Conservation (phyloP, 2,113 vertebrate genomes). For the Sula dactylatra region DNA sequence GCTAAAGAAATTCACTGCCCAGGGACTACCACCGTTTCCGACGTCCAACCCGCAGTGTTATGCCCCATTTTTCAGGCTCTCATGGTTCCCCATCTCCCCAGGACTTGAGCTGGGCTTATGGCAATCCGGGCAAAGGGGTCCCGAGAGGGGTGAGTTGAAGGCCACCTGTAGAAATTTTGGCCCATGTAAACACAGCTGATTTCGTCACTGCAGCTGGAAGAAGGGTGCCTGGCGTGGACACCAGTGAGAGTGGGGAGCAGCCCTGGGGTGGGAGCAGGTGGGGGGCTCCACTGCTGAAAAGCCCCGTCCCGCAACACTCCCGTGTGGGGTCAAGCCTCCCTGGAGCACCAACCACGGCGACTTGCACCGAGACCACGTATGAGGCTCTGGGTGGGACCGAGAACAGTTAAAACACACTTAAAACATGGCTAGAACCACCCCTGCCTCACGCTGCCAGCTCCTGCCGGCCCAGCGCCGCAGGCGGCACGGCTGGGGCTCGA, state of each 20-base stretch:
- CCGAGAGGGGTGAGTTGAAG: neutral
- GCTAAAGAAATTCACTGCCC: neutral
- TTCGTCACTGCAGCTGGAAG: neutral
- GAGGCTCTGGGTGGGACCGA: accelerated
- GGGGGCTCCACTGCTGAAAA: neutral
- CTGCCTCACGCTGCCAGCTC: too few species aligned
- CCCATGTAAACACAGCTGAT: neutral
- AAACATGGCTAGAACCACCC: neutral
- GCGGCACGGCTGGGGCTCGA: neutral
- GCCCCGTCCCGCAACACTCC: accelerated
- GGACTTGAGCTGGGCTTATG: neutral
- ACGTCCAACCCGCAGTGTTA: neutral
- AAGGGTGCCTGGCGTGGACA: neutral
- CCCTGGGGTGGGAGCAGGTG: neutral
- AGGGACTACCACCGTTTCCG: accelerated
- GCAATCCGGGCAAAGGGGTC: neutral
- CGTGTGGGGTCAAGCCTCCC: neutral
- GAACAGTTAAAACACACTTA: neutral
- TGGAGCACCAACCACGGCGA: neutral
- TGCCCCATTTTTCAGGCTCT: neutral
- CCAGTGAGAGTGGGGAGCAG: neutral
- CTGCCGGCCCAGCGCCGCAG: neutral
- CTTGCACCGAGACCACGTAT: accelerated
- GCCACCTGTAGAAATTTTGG: neutral
- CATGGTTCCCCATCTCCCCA: neutral